Percentiles rank a stretch among this genome's conserved stretches.
phyloP scores from a whole-genome alignment of 1,140 invertebrate species.

The Caenorhabditis briggsae region DNA sequence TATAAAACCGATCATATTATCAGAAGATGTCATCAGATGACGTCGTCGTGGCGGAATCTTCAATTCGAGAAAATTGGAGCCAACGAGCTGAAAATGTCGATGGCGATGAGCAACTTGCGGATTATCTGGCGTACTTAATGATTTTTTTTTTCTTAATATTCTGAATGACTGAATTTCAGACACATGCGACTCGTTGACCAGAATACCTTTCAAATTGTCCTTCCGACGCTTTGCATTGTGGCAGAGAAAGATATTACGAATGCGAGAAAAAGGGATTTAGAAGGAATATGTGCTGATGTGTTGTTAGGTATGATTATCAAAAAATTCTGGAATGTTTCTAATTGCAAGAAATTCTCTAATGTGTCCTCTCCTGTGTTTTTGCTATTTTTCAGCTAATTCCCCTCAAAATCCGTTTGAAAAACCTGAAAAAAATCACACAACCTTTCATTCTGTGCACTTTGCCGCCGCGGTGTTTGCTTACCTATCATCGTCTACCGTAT shows the following conservation, averaged over 20 bases:
- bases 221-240: conserved; percentile 42
- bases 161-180: background rate
- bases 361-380: too few species aligned
- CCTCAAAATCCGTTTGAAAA: too few species aligned
- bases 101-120: background rate
- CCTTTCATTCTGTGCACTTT: too few species aligned
- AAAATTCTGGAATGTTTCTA: too few species aligned
- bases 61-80: conserved; percentile 1
- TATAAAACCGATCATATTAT: too few species aligned
- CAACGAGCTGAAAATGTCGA: conserved; percentile 9
- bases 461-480: too few species aligned
- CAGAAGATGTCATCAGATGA: background rate
- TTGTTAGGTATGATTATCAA: conserved; percentile 11
- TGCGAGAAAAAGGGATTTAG: background rate
- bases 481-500: too few species aligned
- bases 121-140: conserved; percentile 7
- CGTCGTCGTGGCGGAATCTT: background rate
- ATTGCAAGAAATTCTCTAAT: too few species aligned
- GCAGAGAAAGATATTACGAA: background rate
- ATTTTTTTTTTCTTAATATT: background rate
- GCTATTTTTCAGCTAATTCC: too few species aligned
- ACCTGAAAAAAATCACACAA: too few species aligned
- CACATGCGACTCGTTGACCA: conserved; percentile 2
- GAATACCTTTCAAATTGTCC: conserved; percentile 6
- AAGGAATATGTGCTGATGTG: conserved; percentile 9